Evolutionary conservation across 2,797 vertebrate genomes (phyloP).

Genomic region (Mastacembelus armatus): DNA sequence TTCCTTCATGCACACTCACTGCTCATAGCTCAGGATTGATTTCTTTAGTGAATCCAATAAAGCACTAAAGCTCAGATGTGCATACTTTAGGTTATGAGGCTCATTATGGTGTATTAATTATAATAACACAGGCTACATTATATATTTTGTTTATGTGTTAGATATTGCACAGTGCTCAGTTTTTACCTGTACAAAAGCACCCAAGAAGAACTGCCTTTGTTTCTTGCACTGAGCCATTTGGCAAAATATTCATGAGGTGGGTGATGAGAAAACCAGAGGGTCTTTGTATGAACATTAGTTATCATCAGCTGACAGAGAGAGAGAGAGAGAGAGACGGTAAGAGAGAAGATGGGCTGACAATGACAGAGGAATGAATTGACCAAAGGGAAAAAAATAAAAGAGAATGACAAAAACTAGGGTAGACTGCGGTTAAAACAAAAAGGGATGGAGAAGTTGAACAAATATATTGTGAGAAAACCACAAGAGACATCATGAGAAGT

Average conservation of each 20-base stretch:
- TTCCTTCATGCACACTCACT: conserved; percentile 3
- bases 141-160: conserved; percentile 8
- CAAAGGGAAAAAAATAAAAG: background rate
- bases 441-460: background rate
- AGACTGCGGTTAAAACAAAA: background rate
- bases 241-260: conserved; percentile 16
- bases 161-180: background rate
- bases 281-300: conserved; percentile 43
- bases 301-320: background rate
- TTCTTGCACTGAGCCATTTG: conserved; percentile 22
- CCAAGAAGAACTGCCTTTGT: background rate
- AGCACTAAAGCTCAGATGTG: background rate
- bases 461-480: background rate
- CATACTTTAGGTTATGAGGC: conserved; percentile 14
- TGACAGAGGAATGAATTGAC: background rate
- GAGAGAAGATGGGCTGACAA: background rate
- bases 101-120: conserved; percentile 17
- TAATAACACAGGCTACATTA: conserved; percentile 6
- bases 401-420: background rate
- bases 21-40: background rate
- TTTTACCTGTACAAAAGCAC: background rate
- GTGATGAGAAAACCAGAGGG: conserved; percentile 41
- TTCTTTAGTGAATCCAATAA: background rate
- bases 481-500: background rate
- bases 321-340: background rate